Evolutionary conservation across 2,888 invertebrate genomes (phyloP).

Genomic region (Carpatolechia fugitivella): DNA sequence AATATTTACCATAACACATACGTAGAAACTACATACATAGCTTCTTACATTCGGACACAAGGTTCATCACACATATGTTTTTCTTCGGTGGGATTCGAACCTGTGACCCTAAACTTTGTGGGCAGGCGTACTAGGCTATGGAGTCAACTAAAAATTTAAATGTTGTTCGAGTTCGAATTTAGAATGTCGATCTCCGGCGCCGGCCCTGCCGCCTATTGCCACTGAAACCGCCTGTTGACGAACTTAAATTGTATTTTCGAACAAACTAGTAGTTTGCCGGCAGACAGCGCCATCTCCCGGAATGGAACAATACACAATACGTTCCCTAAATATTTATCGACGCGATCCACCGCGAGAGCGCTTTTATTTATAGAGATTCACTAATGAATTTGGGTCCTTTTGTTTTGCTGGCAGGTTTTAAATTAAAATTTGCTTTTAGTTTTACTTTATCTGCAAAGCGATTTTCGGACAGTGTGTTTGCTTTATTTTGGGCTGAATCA

Average conservation of each 20-base stretch:
- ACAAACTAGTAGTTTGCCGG: slow-evolving; percentile 22
- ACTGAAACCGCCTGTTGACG: slow-evolving; percentile 44
- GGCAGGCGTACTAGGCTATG: not conserved
- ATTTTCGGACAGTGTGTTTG: too few species aligned
- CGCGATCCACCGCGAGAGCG: not conserved
- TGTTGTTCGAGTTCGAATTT: too few species aligned
- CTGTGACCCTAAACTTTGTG: too few species aligned
- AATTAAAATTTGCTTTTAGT: not conserved
- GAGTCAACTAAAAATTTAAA: not conserved
- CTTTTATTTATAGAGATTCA: not conserved
- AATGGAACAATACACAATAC: not conserved
- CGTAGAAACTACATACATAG: too few species aligned
- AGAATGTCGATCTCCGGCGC: not conserved
- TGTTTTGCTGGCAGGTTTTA: not conserved
- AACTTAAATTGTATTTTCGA: slow-evolving; percentile 66
- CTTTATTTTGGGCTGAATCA: too few species aligned
- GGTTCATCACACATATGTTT: too few species aligned
- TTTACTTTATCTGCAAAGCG: too few species aligned
- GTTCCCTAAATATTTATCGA: not conserved
- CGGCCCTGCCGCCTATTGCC: not conserved
- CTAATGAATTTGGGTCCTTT: not conserved
- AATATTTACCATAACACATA: too few species aligned
- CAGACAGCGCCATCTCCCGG: not conserved
- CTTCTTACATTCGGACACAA: too few species aligned
- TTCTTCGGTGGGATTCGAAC: too few species aligned